A percentile compares a stretch with the other conserved stretches of the same genome.
Evolutionary conservation across 2,797 vertebrate species (phyloP).

Genomic region (Oreortyx pictus): DNA sequence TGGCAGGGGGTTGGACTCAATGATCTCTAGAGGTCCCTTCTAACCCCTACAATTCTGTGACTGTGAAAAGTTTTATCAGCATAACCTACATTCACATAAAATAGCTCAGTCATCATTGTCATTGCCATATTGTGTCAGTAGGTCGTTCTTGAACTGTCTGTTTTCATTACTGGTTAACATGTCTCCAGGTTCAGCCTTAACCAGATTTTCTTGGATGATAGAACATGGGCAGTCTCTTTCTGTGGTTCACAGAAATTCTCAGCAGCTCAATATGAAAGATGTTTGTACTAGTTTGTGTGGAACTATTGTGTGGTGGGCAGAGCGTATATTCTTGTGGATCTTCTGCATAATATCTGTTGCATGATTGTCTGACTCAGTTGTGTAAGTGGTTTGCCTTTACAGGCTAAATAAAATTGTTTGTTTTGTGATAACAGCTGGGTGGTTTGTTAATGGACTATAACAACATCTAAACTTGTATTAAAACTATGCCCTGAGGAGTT

Average conservation of each 20-base stretch:
- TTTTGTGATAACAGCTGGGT: background rate
- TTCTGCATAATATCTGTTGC: background rate
- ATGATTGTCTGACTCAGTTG: background rate
- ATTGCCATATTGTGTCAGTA: background rate
- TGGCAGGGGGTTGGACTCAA: too few species aligned
- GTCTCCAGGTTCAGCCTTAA: conserved; percentile 1
- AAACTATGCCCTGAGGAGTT: background rate
- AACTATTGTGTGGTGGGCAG: background rate
- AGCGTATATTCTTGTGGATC: background rate
- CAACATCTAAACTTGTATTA: background rate
- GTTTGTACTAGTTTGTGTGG: background rate
- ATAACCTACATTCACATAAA: background rate
- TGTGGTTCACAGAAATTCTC: background rate
- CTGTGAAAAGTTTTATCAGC: background rate
- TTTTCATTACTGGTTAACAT: conserved; percentile 5
- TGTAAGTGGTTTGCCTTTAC: background rate
- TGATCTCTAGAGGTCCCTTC: too few species aligned
- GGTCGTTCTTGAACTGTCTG: background rate
- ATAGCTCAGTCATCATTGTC: background rate
- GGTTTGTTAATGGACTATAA: background rate
- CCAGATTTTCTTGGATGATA: background rate
- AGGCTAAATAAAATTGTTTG: background rate
- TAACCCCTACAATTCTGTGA: too few species aligned
- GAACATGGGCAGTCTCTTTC: background rate
- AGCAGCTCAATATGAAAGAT: background rate